Percentiles rank a stretch among this genome's conserved stretches.
Evolutionary conservation across 1,140 invertebrate genomes (phyloP).

Genomic region (Zelostemma sp.): DNA sequence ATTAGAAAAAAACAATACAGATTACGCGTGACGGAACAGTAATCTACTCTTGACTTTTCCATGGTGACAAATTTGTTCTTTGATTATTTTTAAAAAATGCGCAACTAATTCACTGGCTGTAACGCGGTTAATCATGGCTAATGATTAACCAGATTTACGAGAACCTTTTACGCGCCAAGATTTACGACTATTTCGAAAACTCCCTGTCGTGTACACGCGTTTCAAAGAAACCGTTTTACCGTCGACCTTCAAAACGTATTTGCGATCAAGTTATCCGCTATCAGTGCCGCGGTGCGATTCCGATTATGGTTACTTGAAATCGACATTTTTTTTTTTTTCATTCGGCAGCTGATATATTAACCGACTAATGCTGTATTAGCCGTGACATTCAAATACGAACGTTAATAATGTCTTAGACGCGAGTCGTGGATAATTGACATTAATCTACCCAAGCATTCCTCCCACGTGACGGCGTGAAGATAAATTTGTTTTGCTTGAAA

Average conservation of each 20-base stretch:
- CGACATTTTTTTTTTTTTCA: conserved; percentile 6
- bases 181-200: conserved; percentile 45
- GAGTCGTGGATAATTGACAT: conserved; percentile 45
- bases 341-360: conserved; percentile 28
- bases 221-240: neutral
- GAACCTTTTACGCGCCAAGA: conserved; percentile 41
- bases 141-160: conserved; percentile 29
- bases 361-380: conserved; percentile 38
- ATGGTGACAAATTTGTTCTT: no score
- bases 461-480: conserved; percentile 45
- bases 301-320: conserved; percentile 30
- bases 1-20: no score
- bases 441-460: conserved; percentile 48
- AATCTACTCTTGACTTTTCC: no score
- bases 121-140: conserved; percentile 29
- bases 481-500: conserved; percentile 50
- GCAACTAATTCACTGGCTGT: no score
- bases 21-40: no score
- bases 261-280: conserved; percentile 15
- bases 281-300: conserved; percentile 3
- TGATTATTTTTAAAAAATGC: no score
- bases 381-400: conserved; percentile 43
- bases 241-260: conserved; percentile 37
- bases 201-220: conserved; percentile 25
- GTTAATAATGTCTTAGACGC: conserved; percentile 40